Evolutionary conservation across 2,797 vertebrate genomes (phyloP).

Genomic region (Petrocephalus schoutedeni): DNA sequence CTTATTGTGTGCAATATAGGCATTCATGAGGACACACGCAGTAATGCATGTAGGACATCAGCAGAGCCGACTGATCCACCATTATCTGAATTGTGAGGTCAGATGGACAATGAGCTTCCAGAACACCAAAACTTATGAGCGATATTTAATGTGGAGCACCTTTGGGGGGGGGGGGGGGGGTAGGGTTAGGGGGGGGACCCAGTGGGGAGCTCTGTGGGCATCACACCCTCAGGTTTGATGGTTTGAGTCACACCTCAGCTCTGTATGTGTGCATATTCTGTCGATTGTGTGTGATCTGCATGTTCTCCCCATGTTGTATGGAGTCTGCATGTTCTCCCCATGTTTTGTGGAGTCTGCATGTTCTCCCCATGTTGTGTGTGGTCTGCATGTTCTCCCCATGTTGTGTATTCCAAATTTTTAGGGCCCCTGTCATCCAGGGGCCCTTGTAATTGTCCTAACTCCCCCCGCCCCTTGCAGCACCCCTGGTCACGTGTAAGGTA

Average conservation of each 20-base stretch:
- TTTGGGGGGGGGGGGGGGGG: not conserved
- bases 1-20: not conserved
- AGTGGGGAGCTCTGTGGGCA: not conserved
- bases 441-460: no score
- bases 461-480: not conserved
- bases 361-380: not conserved
- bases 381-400: no score
- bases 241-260: not conserved
- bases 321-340: not conserved
- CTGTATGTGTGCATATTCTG: not conserved
- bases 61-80: not conserved
- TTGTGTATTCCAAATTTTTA: no score
- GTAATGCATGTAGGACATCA: not conserved
- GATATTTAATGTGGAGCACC: not conserved
- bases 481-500: no score
- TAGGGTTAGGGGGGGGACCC: not conserved
- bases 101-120: not conserved
- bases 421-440: no score
- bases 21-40: not conserved
- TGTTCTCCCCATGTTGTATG: not conserved
- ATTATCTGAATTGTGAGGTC: not conserved
- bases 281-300: not conserved
- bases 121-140: not conserved
- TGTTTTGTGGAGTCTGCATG: not conserved
- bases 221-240: not conserved